Conservation (phyloP, 2,113 vertebrate genomes). For the Oenanthe oenanthe region DNA sequence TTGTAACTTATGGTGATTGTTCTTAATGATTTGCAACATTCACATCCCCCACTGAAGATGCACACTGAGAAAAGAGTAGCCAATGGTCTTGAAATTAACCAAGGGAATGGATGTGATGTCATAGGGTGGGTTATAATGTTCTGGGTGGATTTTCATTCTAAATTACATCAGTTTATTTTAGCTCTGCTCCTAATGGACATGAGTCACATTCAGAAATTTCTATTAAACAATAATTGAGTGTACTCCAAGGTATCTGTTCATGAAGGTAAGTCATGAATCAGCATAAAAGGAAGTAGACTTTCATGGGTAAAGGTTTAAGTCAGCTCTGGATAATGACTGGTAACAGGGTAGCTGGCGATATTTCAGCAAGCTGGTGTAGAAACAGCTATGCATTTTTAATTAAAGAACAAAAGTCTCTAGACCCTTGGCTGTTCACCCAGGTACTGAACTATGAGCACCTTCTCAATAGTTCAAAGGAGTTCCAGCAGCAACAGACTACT, state of each 20-base stretch:
- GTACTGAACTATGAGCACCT: not conserved
- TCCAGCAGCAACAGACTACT: slow-evolving; percentile 4
- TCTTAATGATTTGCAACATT: not conserved
- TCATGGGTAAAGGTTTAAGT: not conserved
- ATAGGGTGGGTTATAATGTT: not conserved
- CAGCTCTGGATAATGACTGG: not conserved
- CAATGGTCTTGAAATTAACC: not conserved
- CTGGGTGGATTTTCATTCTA: slow-evolving; percentile 18
- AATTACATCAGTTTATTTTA: slow-evolving; percentile 36
- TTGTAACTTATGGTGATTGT: not conserved
- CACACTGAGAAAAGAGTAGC: not conserved
- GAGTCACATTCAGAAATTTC: not conserved
- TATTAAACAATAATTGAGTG: not conserved
- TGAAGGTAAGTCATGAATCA: not conserved
- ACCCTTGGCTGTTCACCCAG: not conserved
- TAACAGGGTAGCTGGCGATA: not conserved
- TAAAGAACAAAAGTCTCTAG: not conserved
- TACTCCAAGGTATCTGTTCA: not conserved
- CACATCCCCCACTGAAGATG: not conserved
- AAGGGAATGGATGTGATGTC: not conserved
- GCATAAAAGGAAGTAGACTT: not conserved
- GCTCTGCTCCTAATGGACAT: not conserved
- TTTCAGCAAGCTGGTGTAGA: not conserved
- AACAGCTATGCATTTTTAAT: not conserved
- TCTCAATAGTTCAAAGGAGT: not conserved